These are phyloP conservation scores for Atta colombica DNA, from an alignment of 1,140 invertebrate species.

Conservation along the genomic window DNA sequence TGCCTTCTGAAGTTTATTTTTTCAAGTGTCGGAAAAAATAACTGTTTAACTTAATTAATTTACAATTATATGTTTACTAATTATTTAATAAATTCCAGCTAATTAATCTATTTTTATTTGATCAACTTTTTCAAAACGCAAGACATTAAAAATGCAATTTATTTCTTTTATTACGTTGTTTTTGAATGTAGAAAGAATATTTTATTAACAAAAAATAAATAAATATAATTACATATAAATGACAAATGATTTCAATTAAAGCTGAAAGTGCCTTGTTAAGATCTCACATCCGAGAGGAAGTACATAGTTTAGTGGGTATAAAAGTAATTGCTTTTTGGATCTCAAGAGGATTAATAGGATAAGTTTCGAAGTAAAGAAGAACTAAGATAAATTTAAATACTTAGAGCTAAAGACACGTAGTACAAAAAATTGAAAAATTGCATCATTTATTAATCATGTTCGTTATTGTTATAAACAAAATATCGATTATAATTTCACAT, in stretches of 20 bases:
- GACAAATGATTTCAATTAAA: conserved; percentile 43
- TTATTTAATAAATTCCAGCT: neutral
- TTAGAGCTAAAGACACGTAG: neutral
- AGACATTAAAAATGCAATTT: neutral
- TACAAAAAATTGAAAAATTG: conserved; percentile 19
- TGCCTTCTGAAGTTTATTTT: neutral
- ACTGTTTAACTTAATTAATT: neutral
- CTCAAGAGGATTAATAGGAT: conserved; percentile 42
- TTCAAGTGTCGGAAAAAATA: neutral
- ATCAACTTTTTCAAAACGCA: neutral
- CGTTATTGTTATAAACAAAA: neutral
- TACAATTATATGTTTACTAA: neutral
- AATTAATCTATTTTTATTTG: neutral
- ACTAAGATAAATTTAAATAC: conserved; percentile 14
- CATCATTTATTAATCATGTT: neutral
- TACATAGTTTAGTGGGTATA: neutral
- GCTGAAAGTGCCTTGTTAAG: conserved; percentile 32
- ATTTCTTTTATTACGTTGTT: no score
- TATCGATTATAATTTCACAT: neutral
- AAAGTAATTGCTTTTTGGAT: conserved; percentile 49
- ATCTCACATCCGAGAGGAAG: neutral
- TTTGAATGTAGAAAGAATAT: conserved; percentile 16
- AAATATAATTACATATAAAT: conserved; percentile 8
- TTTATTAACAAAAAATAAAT: neutral
- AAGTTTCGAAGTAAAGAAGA: conserved; percentile 41